Percentiles rank a stretch among this genome's conserved stretches.
Conservation (phyloP, 2,797 vertebrate genomes). For the Pangasius sanitwongsei region DNA sequence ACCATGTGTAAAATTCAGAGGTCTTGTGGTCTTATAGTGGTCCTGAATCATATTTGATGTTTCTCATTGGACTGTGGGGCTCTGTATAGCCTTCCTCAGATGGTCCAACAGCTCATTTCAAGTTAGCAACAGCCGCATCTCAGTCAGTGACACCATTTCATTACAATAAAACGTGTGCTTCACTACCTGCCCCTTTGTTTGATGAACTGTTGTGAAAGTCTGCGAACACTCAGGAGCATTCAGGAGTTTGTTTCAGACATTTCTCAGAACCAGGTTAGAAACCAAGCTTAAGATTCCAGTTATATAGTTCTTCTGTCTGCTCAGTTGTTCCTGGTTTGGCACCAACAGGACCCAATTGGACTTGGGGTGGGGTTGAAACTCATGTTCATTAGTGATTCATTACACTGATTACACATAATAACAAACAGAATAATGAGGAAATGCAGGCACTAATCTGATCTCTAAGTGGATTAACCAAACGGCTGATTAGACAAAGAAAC, state of each 20-base stretch:
- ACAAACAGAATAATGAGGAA: conserved; percentile 15
- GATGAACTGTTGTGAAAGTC: neutral
- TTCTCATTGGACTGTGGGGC: neutral
- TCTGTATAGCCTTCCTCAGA: too few relatives aligned
- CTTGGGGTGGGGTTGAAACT: neutral
- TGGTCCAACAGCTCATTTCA: neutral
- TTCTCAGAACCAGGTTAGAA: neutral
- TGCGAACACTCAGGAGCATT: neutral
- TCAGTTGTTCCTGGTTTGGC: neutral
- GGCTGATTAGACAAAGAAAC: conserved; percentile 5
- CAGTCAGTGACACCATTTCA: neutral
- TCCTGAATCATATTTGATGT: neutral
- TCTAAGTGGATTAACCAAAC: neutral
- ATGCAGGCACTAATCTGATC: neutral
- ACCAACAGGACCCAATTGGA: neutral
- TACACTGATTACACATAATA: neutral
- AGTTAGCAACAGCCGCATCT: neutral
- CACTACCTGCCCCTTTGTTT: too few relatives aligned
- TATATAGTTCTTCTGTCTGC: neutral
- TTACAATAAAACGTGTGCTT: too few relatives aligned
- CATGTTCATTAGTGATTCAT: conserved; percentile 4
- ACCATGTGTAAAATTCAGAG: neutral
- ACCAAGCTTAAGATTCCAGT: neutral
- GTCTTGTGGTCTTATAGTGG: too few relatives aligned
- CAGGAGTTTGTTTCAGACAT: neutral